Evolutionary conservation across 1,140 invertebrate species (phyloP).

Genomic region (Sitodiplosis mosellana): DNA sequence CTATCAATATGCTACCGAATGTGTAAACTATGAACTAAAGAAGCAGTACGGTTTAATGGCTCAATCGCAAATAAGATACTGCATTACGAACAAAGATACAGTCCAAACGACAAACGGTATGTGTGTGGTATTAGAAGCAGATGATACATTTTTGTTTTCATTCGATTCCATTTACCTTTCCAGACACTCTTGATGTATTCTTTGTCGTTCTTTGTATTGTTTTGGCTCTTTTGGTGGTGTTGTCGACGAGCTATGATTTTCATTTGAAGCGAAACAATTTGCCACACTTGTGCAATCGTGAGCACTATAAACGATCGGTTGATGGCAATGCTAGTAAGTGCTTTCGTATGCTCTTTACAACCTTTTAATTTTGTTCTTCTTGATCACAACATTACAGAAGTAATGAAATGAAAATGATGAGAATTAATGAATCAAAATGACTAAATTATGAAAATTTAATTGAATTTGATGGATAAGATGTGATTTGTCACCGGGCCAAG

Average conservation of each 20-base stretch:
- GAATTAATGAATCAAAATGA: no score
- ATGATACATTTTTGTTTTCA: constrained; percentile 7
- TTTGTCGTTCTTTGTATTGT: neutral
- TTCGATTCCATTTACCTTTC: neutral
- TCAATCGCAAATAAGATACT: constrained; percentile 16
- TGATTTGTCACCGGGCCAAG: no score
- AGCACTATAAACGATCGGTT: neutral
- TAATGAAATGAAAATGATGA: no score
- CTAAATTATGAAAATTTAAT: no score
- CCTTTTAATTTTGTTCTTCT: no score
- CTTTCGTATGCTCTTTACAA: neutral
- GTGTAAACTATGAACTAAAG: constrained; percentile 15
- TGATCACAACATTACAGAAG: no score
- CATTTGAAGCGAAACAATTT: neutral
- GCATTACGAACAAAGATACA: constrained; percentile 8
- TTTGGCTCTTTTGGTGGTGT: neutral
- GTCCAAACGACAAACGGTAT: constrained; percentile 1
- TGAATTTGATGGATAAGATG: no score
- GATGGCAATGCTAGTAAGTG: neutral
- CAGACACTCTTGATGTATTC: neutral
- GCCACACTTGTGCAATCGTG: neutral
- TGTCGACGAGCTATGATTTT: neutral
- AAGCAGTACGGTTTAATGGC: constrained; percentile 9
- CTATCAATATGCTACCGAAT: constrained; percentile 12
- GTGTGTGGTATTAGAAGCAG: no score